These are phyloP conservation scores for Lochmaea capreae DNA, from an alignment of 2,888 invertebrate species.

Conservation along the genomic window DNA sequence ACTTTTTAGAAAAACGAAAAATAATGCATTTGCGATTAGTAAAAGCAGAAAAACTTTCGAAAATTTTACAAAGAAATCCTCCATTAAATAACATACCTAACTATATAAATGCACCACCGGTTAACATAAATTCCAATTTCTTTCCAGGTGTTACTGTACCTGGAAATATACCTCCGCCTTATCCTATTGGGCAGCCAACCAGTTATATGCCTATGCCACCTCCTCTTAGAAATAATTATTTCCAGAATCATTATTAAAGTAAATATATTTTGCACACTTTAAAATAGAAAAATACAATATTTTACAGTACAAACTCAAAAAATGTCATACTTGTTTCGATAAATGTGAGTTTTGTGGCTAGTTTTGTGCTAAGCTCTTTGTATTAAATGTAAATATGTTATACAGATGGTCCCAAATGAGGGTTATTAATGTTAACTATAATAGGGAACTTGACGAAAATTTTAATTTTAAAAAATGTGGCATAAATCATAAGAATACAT, in stretches of 20 bases:
- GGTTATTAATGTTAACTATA: too few relatives aligned
- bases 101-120: slow-evolving; percentile 63
- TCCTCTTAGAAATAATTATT: slow-evolving; percentile 60
- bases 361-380: not conserved
- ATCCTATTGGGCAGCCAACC: slow-evolving; percentile 50
- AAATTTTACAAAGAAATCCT: slow-evolving; percentile 69
- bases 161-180: slow-evolving; percentile 53
- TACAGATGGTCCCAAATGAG: too few relatives aligned
- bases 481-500: too few relatives aligned
- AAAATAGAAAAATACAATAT: slow-evolving; percentile 5
- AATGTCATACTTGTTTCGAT: not conserved
- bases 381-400: not conserved
- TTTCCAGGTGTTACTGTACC: slow-evolving; percentile 61
- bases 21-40: slow-evolving; percentile 85
- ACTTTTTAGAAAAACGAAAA: slow-evolving; percentile 82
- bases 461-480: too few relatives aligned
- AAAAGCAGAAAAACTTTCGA: slow-evolving; percentile 93
- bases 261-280: not conserved
- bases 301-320: not conserved
- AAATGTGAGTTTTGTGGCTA: not conserved
- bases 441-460: too few relatives aligned
- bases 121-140: slow-evolving; percentile 63
- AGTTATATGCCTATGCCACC: slow-evolving; percentile 75
- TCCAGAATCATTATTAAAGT: slow-evolving; percentile 59
- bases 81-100: slow-evolving; percentile 57